A percentile compares a stretch with the other conserved stretches of the same genome.
These are phyloP conservation scores for Glareola pratincola DNA, from an alignment of 2,113 vertebrate genomes.

Conservation along the genomic window DNA sequence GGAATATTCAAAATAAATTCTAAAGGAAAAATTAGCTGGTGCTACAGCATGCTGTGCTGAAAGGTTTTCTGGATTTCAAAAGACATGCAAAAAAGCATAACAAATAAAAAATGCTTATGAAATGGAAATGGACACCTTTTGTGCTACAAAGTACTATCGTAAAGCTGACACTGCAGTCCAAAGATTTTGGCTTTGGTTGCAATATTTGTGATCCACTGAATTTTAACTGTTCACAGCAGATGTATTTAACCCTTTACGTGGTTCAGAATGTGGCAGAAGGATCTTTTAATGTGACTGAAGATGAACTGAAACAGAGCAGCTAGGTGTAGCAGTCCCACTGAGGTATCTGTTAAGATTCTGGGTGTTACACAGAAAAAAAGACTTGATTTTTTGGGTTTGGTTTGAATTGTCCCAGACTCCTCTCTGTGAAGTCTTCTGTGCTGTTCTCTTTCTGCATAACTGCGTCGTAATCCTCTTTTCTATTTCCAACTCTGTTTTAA, in stretches of 20 bases:
- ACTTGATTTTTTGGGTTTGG: neutral
- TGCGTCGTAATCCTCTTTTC: neutral
- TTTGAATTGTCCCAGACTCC: neutral
- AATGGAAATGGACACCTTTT: neutral
- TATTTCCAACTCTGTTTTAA: neutral
- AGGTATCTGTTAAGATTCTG: neutral
- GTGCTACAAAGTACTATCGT: neutral
- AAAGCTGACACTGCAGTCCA: constrained; percentile 17
- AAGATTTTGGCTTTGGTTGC: constrained; percentile 3
- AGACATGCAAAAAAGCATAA: neutral
- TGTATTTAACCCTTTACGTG: neutral
- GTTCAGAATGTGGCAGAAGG: neutral
- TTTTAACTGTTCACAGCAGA: neutral
- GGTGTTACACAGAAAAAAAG: neutral
- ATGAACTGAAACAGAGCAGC: neutral
- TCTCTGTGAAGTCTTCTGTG: neutral
- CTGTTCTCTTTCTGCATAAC: neutral
- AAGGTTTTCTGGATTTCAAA: constrained; percentile 16
- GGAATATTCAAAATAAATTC: neutral
- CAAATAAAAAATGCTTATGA: constrained; percentile 19
- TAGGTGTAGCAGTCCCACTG: neutral
- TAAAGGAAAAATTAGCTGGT: neutral
- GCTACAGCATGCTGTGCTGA: neutral
- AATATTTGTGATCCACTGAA: neutral
- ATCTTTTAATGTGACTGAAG: neutral